Percentiles rank a stretch among this genome's conserved stretches.
Evolutionary conservation across 2,888 invertebrate genomes (phyloP).

Genomic region (Micropterix aruncella): DNA sequence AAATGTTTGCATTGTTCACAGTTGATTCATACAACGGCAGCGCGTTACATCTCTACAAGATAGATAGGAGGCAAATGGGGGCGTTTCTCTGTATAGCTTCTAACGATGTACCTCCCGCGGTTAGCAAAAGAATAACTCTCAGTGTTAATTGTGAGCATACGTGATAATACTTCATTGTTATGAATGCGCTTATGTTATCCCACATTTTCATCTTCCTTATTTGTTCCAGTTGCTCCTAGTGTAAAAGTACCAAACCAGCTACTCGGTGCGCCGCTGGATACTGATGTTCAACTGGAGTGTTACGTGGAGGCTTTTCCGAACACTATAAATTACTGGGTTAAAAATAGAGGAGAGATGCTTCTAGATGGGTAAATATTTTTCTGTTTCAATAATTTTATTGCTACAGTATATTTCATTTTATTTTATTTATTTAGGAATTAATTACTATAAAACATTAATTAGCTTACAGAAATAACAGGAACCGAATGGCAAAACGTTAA

Average conservation of each 20-base stretch:
- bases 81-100: constrained; percentile 85
- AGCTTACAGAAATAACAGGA: too few species aligned
- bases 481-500: too few species aligned
- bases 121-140: constrained; percentile 75
- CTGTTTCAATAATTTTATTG: too few species aligned
- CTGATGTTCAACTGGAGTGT: constrained; percentile 76
- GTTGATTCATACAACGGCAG: constrained; percentile 68
- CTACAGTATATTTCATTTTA: neutral
- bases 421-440: too few species aligned
- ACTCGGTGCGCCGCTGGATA: constrained; percentile 73
- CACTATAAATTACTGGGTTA: constrained; percentile 69
- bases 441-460: too few species aligned
- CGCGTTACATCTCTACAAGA: constrained; percentile 55
- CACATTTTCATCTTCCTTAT: too few species aligned
- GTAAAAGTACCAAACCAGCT: constrained; percentile 83
- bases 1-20: too few species aligned
- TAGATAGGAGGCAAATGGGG: constrained; percentile 83
- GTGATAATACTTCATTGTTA: neutral
- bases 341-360: constrained; percentile 66
- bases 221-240: constrained; percentile 81
- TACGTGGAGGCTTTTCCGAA: constrained; percentile 66
- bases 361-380: constrained; percentile 53
- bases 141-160: constrained; percentile 76
- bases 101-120: constrained; percentile 84
- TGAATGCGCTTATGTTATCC: too few species aligned